phyloP scores from a whole-genome alignment of 1,140 invertebrate species.

The Scaptomyza pallida region DNA sequence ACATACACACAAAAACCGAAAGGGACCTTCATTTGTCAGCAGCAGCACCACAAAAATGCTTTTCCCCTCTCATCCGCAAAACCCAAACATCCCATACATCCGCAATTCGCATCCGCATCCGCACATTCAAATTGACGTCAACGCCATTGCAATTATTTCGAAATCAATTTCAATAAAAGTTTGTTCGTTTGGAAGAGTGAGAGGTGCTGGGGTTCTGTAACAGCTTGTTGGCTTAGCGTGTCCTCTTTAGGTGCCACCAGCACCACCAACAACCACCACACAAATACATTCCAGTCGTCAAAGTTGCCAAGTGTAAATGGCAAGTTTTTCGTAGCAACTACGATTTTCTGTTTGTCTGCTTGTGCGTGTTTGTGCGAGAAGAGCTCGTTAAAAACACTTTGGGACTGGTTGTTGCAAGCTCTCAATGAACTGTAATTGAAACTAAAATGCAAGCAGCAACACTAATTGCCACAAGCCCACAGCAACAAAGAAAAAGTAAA shows the following conservation, averaged over 20 bases:
- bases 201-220: constrained; percentile 47
- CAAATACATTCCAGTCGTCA: constrained; percentile 46
- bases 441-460: constrained; percentile 51
- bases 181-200: constrained; percentile 32
- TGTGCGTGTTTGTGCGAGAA: constrained; percentile 35
- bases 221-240: constrained; percentile 74
- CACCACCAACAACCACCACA: not conserved
- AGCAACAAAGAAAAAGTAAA: constrained; percentile 51
- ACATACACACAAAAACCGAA: constrained; percentile 21
- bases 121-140: constrained; percentile 63
- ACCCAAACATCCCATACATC: not conserved
- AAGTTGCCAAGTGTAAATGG: constrained; percentile 43
- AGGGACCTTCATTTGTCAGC: constrained; percentile 39
- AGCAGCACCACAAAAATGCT: not conserved
- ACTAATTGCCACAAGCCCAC: not conserved
- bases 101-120: constrained; percentile 11
- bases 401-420: constrained; percentile 73
- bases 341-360: constrained; percentile 2
- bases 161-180: constrained; percentile 83
- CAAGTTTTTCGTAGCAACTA: constrained; percentile 32
- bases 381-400: constrained; percentile 80
- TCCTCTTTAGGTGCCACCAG: constrained; percentile 21
- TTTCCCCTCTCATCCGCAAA: not conserved
- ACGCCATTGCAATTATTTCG: constrained; percentile 75
- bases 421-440: constrained; percentile 80